phyloP scores from a whole-genome alignment of 2,888 invertebrate genomes.

The Euplagia quadripunctaria region DNA sequence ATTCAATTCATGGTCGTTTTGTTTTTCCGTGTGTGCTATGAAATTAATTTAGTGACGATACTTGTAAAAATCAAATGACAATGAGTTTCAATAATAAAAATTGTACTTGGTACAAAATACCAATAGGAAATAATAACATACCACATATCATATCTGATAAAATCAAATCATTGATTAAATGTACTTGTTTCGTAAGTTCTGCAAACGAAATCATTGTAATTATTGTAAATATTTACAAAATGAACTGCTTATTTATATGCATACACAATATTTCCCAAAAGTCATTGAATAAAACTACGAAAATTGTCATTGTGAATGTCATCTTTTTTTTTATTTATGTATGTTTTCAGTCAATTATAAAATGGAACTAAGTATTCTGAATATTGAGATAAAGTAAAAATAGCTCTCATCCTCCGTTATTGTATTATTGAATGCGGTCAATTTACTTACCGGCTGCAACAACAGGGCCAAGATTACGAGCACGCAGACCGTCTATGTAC shows the following conservation, averaged over 20 bases:
- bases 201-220: constrained; percentile 60
- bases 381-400: constrained; percentile 19
- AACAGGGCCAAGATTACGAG: constrained; percentile 75
- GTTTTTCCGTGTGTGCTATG: background rate
- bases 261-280: background rate
- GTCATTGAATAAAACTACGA: background rate
- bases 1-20: background rate
- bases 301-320: background rate
- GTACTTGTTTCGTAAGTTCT: constrained; percentile 72
- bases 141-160: constrained; percentile 73
- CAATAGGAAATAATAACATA: constrained; percentile 39
- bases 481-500: constrained; percentile 57
- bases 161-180: constrained; percentile 74
- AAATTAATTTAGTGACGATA: too few relatives aligned
- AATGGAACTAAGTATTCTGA: background rate
- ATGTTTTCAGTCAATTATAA: background rate
- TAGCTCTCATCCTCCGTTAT: constrained; percentile 22
- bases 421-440: constrained; percentile 46
- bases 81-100: background rate
- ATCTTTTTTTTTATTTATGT: background rate
- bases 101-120: background rate
- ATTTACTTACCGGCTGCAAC: constrained; percentile 51
- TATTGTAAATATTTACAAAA: constrained; percentile 2
- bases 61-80: background rate
- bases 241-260: background rate